These are phyloP conservation scores for Holothuria leucospilota DNA, from an alignment of 53 echinoderm and acorn worm species.

Conservation along the genomic window DNA sequence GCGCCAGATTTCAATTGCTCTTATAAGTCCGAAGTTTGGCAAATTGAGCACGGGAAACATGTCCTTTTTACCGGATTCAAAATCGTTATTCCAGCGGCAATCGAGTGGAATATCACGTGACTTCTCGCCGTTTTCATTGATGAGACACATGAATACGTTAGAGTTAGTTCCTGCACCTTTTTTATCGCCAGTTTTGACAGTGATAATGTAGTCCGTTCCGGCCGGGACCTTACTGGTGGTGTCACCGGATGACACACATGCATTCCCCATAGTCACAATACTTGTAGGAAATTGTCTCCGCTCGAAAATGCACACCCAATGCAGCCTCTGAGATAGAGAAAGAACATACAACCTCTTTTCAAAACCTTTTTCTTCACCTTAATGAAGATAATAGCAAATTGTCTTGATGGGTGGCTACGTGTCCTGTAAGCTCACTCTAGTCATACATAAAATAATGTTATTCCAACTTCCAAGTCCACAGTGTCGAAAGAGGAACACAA, in stretches of 20 bases:
- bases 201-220: constrained; percentile 61
- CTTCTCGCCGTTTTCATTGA: constrained; percentile 31
- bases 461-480: no score
- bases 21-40: constrained; percentile 58
- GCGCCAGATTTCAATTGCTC: constrained; percentile 69
- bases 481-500: no score
- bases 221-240: not conserved
- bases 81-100: constrained; percentile 64
- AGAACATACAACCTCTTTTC: not conserved
- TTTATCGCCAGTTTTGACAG: constrained; percentile 74
- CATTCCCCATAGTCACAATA: constrained; percentile 59
- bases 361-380: not conserved
- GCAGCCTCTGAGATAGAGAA: no score
- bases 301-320: no score
- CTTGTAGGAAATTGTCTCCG: no score
- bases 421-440: no score
- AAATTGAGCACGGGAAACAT: constrained; percentile 58
- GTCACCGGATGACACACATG: constrained; percentile 21
- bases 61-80: constrained; percentile 62
- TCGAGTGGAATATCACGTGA: constrained; percentile 67
- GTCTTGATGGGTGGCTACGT: no score
- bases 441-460: no score
- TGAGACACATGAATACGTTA: constrained; percentile 61
- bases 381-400: no score
- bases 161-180: constrained; percentile 74